phyloP scores from a whole-genome alignment of 2,888 invertebrate genomes.

The Tachina lurida region DNA sequence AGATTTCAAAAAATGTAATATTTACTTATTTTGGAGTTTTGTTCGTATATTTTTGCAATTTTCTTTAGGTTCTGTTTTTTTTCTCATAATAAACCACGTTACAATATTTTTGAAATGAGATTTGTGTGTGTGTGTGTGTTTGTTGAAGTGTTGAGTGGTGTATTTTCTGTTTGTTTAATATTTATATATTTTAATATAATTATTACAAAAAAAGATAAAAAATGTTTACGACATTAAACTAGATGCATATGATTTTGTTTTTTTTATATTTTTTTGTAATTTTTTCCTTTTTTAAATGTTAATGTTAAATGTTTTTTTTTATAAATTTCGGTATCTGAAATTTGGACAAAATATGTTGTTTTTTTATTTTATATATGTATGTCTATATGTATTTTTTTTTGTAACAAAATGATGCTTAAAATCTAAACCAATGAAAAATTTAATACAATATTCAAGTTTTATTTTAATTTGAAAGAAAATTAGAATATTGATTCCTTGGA shows the following conservation, averaged over 20 bases:
- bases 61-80: constrained; percentile 42
- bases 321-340: constrained; percentile 72
- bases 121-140: constrained; percentile 50
- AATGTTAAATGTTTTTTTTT: constrained; percentile 74
- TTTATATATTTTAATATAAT: constrained; percentile 79
- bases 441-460: constrained; percentile 48
- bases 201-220: constrained; percentile 80
- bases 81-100: constrained; percentile 66
- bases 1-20: constrained; percentile 63
- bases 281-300: constrained; percentile 74
- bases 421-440: constrained; percentile 80
- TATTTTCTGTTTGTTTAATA: constrained; percentile 71
- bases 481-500: constrained; percentile 67
- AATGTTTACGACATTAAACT: constrained; percentile 81
- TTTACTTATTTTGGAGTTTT: constrained; percentile 58
- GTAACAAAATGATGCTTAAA: constrained; percentile 76
- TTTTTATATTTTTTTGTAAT: constrained; percentile 72
- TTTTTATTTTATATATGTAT: constrained; percentile 41
- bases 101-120: constrained; percentile 73
- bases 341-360: constrained; percentile 75
- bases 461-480: constrained; percentile 50
- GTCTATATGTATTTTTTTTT: constrained; percentile 50
- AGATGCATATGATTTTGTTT: constrained; percentile 78
- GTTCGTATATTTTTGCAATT: constrained; percentile 51
- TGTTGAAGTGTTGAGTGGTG: constrained; percentile 73